A percentile compares a stretch with the other conserved stretches of the same genome.
These are phyloP conservation scores for Alectoris magna DNA, from an alignment of 2,797 vertebrate genomes.

Conservation along the genomic window DNA sequence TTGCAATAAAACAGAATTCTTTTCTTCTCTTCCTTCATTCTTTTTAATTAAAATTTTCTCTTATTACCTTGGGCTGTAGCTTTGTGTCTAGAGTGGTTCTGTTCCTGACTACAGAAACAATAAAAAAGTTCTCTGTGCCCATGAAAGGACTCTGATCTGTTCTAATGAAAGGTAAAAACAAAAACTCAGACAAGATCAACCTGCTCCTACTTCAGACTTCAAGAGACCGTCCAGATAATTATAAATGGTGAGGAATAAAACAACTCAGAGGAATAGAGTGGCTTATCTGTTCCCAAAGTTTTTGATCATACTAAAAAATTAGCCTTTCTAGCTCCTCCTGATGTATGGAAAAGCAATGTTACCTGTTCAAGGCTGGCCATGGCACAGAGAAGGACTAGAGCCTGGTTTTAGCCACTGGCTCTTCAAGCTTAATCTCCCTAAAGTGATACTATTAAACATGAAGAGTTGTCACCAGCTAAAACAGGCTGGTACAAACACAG, in stretches of 20 bases:
- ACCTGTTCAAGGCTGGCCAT: rapidly evolving
- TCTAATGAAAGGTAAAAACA: conserved; percentile 3
- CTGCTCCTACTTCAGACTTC: conserved; percentile 7
- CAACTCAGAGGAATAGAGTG: background rate
- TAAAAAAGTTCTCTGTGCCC: background rate
- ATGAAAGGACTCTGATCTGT: background rate
- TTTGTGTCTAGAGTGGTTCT: conserved; percentile 20
- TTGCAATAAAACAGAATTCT: conserved; percentile 9
- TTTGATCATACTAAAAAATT: background rate
- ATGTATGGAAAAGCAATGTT: background rate
- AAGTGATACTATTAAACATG: background rate
- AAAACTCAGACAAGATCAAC: background rate
- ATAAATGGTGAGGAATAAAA: background rate
- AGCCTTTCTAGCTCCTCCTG: background rate
- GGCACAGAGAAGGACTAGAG: background rate
- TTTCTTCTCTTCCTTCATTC: background rate
- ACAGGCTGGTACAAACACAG: background rate
- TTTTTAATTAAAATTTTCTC: conserved; percentile 38
- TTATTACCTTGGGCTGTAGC: conserved; percentile 14
- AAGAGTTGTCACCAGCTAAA: background rate
- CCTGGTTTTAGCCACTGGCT: background rate
- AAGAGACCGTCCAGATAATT: background rate
- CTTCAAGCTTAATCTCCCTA: background rate
- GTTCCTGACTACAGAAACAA: conserved; percentile 15
- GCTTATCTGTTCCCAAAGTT: background rate